A percentile compares a stretch with the other conserved stretches of the same genome.
These are phyloP conservation scores for Zaprionus lachaisei DNA, from an alignment of 1,140 invertebrate genomes.

Conservation along the genomic window DNA sequence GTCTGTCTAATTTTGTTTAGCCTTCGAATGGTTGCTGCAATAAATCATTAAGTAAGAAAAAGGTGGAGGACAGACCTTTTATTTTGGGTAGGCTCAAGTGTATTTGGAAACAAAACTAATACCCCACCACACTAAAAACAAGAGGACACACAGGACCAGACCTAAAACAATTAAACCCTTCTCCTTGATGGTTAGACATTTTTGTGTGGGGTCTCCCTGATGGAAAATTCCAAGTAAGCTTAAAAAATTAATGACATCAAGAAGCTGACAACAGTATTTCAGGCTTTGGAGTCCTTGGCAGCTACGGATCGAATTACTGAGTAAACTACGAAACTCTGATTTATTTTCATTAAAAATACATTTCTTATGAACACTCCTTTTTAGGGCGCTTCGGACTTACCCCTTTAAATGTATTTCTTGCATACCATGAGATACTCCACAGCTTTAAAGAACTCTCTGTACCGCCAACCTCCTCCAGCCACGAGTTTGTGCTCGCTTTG, in stretches of 20 bases:
- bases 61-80: conserved; percentile 46
- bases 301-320: conserved; percentile 69
- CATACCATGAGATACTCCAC: conserved; percentile 20
- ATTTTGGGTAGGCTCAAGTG: conserved; percentile 78
- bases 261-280: conserved; percentile 63
- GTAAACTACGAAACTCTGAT: conserved; percentile 60
- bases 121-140: conserved; percentile 8
- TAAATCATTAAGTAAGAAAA: conserved; percentile 65
- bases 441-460: conserved; percentile 31
- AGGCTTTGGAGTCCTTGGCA: conserved; percentile 10
- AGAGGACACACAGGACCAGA: conserved; percentile 16
- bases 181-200: conserved; percentile 71
- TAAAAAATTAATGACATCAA: conserved; percentile 83
- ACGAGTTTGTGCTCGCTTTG: conserved; percentile 10
- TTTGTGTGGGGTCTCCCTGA: conserved; percentile 43
- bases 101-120: conserved; percentile 78
- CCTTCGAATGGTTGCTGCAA: conserved; percentile 49
- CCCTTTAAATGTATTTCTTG: conserved; percentile 37
- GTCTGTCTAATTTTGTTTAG: conserved; percentile 76
- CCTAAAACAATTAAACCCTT: conserved; percentile 82
- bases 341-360: conserved; percentile 6
- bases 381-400: conserved; percentile 30
- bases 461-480: neutral
- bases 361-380: conserved; percentile 71
- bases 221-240: conserved; percentile 75